Evolutionary conservation across 2,888 invertebrate genomes (phyloP), one percentile per base, ranked within the genome.

Genomic region (Elgonia sp.): DNA sequence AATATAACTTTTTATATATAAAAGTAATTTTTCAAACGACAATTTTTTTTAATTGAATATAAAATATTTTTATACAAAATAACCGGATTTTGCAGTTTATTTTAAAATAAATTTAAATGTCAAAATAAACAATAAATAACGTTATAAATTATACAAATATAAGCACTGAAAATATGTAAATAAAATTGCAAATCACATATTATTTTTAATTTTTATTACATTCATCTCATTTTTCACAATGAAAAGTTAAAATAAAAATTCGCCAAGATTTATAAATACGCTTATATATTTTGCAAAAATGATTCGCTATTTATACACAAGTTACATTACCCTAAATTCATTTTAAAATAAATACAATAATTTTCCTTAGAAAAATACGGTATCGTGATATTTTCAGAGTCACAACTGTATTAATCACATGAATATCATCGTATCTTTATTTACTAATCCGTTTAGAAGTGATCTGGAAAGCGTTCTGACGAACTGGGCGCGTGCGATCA

Each of bases 401-500:
- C 37, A 55, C n/a, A 18, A 55, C n/a, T 18, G 37, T 14, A 76
- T 81, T 76, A 84, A 80, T 81, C 70, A 77, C 12, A 57, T 53
- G 55, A 46, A 73, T 60, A 84, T 79, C 72, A 42, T 57, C 57
- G 60, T 81, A 70, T 84, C 80, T 69, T 65, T 84, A 84, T 87
- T 80, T 87, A 81, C 63, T 79, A 87, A 89, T 87, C 80, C 85
- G 72, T 87, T 76, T 79, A 60, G 67, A 72, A 62, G 39, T 76
- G 83, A 89, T 89, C 85, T 82, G 85, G 75, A 87, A 85, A 50
- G 40, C 85, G 83, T 87, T 89, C 76, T 81, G 85, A 85, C 82
- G 75, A 89, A 88, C 75, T 70, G 63, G 57, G 70, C 81, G 83
- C 67, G 53, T 65, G 90, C 90, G 92, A 92, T 91, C 91, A 91